Evolutionary conservation across 2,888 invertebrate genomes (phyloP), one percentile per base, ranked within the genome.

Genomic region (Endomychus coccineus): DNA sequence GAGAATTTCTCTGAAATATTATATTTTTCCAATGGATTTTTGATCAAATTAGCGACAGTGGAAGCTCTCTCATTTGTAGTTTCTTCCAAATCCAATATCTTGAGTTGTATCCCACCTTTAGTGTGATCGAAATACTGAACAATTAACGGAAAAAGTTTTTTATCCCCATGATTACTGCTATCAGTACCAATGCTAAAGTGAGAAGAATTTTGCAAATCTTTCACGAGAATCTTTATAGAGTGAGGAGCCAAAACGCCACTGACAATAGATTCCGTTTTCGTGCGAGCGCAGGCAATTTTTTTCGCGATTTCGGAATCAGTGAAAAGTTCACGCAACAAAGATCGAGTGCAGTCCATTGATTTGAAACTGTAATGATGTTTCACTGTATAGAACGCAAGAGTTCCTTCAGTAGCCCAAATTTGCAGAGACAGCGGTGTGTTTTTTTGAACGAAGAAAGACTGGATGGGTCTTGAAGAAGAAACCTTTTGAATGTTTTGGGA

Each of bases 351-450:
- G 31, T 54, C 52, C 43, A 48, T 43, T 1, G 50, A 52, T 38
- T 41, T 48, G 36, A 46, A 55, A 29, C 41, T 43, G 15, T 44
- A 36, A 35, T 52, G 48, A 41, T 55, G 52, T 17, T 43, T 46
- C 6, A 54, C 46, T 30, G 50, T 49, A 30, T 53, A 48, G n/a
- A n/a, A 45, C 46, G 51, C n/a, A 49, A 48, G 30, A 19, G 51
- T 42, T 37, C 45, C 51, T 45, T 51, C 50, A 25, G 48, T 50
- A 39, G 48, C 46, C 11, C 29, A 9, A 36, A 13, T 36, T 27
- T 33, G 27, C 9, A 27, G 27, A n/a, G n/a, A n/a, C n/a, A n/a
- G n/a, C n/a, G n/a, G n/a, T n/a, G n/a, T n/a, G n/a, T n/a, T n/a
- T n/a, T n/a, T n/a, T n/a, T n/a, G n/a, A n/a, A n/a, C n/a, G n/a